A percentile compares a stretch with the other conserved stretches of the same genome.
phyloP scores from a whole-genome alignment of 2,888 invertebrate genomes.

The Physocephala rufipes region DNA sequence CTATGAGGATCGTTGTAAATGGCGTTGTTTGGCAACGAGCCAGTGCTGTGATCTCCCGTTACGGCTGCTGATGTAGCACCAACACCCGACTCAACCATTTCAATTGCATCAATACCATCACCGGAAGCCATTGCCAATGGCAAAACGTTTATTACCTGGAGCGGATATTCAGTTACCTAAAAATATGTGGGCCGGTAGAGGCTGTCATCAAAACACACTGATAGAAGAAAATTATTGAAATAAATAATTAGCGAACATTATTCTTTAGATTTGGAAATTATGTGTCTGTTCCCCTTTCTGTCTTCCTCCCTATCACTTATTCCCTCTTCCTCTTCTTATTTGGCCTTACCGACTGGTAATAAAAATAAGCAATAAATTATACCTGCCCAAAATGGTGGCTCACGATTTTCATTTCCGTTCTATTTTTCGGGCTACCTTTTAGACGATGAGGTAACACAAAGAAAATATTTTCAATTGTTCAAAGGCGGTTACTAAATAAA shows the following conservation, averaged over 20 bases:
- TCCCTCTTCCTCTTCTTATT: too few relatives aligned
- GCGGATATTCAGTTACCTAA: conserved; percentile 16
- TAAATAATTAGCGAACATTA: background rate
- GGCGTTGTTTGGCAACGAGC: conserved; percentile 16
- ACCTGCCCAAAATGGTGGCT: background rate
- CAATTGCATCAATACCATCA: conserved; percentile 41
- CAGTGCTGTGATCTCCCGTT: background rate
- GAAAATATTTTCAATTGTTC: conserved; percentile 6
- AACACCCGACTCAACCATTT: conserved; percentile 38
- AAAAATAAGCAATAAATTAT: too few relatives aligned
- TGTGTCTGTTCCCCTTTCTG: conserved; percentile 10
- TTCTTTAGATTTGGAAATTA: conserved; percentile 13
- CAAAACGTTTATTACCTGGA: conserved; percentile 27
- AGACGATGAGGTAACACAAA: conserved; percentile 6
- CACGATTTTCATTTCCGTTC: conserved; percentile 18
- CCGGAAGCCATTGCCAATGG: conserved; percentile 42
- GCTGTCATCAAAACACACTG: background rate
- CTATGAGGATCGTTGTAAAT: background rate
- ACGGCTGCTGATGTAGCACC: conserved; percentile 16
- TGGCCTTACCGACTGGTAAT: too few relatives aligned
- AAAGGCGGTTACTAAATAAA: background rate
- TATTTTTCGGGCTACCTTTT: background rate
- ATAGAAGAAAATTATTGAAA: conserved; percentile 17
- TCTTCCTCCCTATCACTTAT: too few relatives aligned
- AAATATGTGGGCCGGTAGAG: conserved; percentile 2